phyloP scores from a whole-genome alignment of 2,888 invertebrate species.

The Scaeva pyrastri region DNA sequence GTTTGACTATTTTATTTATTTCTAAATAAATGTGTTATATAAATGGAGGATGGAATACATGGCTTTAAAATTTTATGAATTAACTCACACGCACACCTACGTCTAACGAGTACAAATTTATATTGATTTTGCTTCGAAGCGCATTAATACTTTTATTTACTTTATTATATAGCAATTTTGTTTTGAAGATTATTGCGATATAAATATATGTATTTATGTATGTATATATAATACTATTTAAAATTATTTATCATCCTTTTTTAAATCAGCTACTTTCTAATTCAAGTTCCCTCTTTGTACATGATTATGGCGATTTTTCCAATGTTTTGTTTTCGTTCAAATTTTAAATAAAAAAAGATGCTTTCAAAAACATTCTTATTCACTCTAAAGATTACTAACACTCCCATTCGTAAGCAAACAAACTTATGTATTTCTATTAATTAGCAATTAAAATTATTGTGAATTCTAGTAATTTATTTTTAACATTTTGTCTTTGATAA shows the following conservation, averaged over 20 bases:
- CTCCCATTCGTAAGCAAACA: constrained; percentile 40
- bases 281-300: constrained; percentile 70
- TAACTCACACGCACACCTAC: constrained; percentile 59
- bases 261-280: constrained; percentile 62
- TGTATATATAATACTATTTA: constrained; percentile 56
- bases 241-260: constrained; percentile 62
- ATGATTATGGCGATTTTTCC: constrained; percentile 60
- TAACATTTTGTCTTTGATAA: background rate
- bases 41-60: constrained; percentile 75
- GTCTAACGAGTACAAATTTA: constrained; percentile 68
- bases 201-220: constrained; percentile 42
- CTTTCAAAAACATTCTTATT: constrained; percentile 41
- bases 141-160: constrained; percentile 67
- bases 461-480: constrained; percentile 46
- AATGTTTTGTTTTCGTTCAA: constrained; percentile 20
- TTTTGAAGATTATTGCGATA: constrained; percentile 61
- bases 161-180: constrained; percentile 59
- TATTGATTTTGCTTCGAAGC: constrained; percentile 58
- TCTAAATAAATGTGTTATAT: constrained; percentile 62
- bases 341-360: constrained; percentile 23
- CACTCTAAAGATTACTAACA: constrained; percentile 38
- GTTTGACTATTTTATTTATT: constrained; percentile 62
- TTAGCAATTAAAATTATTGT: constrained; percentile 36
- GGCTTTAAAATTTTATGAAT: constrained; percentile 56
- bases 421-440: constrained; percentile 11